These are phyloP conservation scores for Nilaparvata lugens DNA, from an alignment of 1,140 invertebrate genomes.

Conservation along the genomic window DNA sequence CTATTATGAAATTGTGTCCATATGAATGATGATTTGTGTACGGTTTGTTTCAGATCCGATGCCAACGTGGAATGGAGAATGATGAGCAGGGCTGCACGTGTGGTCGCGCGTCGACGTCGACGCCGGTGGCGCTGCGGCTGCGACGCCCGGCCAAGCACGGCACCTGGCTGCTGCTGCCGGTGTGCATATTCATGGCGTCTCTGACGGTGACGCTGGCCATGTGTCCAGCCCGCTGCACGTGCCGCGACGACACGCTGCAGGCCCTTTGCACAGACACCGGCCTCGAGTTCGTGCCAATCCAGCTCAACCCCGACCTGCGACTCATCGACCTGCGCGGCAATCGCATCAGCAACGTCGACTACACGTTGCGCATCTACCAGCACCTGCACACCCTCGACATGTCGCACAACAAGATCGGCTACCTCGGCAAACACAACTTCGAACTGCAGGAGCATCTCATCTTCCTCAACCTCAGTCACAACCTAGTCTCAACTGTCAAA, in stretches of 20 bases:
- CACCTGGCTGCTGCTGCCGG: slow-evolving; percentile 29
- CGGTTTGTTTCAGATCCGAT: slow-evolving; percentile 1
- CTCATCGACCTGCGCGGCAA: slow-evolving; percentile 68
- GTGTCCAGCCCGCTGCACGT: slow-evolving; percentile 69
- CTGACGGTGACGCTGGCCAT: slow-evolving; percentile 43
- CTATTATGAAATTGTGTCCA: too few relatives aligned
- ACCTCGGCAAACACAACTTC: slow-evolving; percentile 69
- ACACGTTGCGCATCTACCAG: slow-evolving; percentile 67
- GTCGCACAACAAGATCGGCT: slow-evolving; percentile 68
- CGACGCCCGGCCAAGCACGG: not conserved
- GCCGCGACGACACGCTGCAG: slow-evolving; percentile 64
- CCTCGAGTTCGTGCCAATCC: slow-evolving; percentile 75
- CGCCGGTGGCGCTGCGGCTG: not conserved
- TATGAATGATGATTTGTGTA: too few relatives aligned
- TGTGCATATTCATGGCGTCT: slow-evolving; percentile 24
- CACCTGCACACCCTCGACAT: slow-evolving; percentile 67
- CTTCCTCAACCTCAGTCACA: slow-evolving; percentile 64
- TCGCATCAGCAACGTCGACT: slow-evolving; percentile 57
- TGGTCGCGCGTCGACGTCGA: not conserved
- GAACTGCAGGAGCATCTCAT: slow-evolving; percentile 58
- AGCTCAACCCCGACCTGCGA: slow-evolving; percentile 72
- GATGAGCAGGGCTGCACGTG: not conserved
- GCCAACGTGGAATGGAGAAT: not conserved
- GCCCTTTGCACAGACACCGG: slow-evolving; percentile 63
- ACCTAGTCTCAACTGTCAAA: slow-evolving; percentile 54